Evolutionary conservation across 2,797 vertebrate species (phyloP).

Genomic region (Scolopax rusticola): DNA sequence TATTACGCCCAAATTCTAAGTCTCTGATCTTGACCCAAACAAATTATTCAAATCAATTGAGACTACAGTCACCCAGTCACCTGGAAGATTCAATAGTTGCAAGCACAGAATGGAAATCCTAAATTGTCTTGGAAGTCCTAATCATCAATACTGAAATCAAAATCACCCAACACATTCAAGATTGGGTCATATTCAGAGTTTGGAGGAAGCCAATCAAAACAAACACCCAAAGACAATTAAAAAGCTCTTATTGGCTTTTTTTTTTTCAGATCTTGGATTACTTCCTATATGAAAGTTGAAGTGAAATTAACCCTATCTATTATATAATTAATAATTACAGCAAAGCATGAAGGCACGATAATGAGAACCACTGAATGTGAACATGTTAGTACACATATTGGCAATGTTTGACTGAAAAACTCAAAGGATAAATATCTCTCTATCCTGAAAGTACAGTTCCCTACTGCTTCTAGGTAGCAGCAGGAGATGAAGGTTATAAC

Average conservation of each 20-base stretch:
- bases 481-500: neutral
- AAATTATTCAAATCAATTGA: neutral
- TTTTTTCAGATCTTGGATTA: neutral
- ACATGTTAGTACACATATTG: neutral
- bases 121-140: neutral
- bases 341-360: neutral
- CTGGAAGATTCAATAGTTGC: neutral
- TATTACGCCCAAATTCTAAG: constrained; percentile 38
- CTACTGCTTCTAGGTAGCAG: neutral
- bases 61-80: neutral
- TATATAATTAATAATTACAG: neutral
- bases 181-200: neutral
- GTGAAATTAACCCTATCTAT: neutral
- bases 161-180: neutral
- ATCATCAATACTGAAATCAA: neutral
- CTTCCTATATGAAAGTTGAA: neutral
- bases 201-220: neutral
- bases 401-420: neutral
- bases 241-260: neutral
- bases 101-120: neutral
- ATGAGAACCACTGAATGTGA: neutral
- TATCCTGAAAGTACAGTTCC: neutral
- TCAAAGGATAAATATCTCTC: neutral
- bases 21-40: neutral
- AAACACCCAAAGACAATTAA: neutral